phyloP scores from a whole-genome alignment of 2,113 vertebrate genomes.

The Megaleporinus macrocephalus region DNA sequence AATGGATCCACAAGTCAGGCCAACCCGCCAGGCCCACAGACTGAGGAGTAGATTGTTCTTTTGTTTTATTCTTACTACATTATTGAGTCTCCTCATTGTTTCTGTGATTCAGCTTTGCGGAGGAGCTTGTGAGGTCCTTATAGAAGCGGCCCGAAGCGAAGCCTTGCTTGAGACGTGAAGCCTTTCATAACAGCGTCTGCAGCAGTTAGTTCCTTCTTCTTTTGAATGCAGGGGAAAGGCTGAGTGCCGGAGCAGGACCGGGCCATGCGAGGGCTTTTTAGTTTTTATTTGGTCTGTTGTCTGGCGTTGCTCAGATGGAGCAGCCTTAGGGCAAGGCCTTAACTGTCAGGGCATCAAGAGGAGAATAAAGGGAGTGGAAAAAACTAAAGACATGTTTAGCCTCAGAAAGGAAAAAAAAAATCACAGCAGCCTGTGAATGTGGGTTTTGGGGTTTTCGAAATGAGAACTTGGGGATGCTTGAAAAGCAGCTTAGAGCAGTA shows the following conservation, averaged over 20 bases:
- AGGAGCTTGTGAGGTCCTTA: conserved; percentile 7
- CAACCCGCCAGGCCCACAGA: neutral
- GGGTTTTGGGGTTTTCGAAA: neutral
- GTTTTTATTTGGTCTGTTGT: conserved; percentile 3
- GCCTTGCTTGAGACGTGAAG: conserved; percentile 37
- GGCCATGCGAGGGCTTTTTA: conserved; percentile 4
- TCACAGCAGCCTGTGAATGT: neutral
- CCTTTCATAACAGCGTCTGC: conserved; percentile 56
- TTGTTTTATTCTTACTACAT: neutral
- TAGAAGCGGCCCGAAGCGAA: conserved; percentile 39
- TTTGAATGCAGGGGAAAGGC: neutral
- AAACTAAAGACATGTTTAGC: neutral
- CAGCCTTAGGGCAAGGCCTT: neutral
- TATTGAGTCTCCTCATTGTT: neutral
- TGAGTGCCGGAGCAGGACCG: conserved; percentile 1
- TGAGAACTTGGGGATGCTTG: neutral
- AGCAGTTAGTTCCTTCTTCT: conserved; percentile 29
- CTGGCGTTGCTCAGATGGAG: neutral
- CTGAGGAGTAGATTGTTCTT: neutral
- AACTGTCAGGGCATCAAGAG: neutral
- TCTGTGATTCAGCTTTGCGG: conserved; percentile 24
- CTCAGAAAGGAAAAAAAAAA: too few species aligned
- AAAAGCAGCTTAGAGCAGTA: neutral
- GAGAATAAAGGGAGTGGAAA: neutral
- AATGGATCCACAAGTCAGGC: neutral